phyloP scores from a whole-genome alignment of 1,140 invertebrate species.

The Drosophila hydei region DNA sequence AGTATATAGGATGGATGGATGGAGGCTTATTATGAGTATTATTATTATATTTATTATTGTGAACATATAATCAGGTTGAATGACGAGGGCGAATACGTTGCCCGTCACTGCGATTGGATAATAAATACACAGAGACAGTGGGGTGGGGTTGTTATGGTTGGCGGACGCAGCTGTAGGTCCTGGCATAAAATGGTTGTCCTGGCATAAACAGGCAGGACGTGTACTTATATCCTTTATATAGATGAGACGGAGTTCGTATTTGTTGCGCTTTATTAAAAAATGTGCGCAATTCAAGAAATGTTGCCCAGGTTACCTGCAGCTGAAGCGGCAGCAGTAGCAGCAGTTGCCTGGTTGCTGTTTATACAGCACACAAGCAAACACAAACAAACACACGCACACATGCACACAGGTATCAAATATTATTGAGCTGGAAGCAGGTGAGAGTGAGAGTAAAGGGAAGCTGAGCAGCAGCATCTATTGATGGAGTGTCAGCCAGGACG shows the following conservation, averaged over 20 bases:
- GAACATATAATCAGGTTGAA: constrained; percentile 72
- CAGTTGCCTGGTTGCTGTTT: constrained; percentile 31
- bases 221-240: constrained; percentile 42
- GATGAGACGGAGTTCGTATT: constrained; percentile 28
- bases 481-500: constrained; percentile 22
- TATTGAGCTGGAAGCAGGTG: constrained; percentile 55
- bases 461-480: constrained; percentile 45
- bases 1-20: neutral
- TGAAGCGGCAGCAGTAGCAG: constrained; percentile 1
- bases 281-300: constrained; percentile 73
- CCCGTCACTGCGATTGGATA: constrained; percentile 46
- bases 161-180: constrained; percentile 5
- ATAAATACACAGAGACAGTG: constrained; percentile 53
- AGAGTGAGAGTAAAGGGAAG: neutral
- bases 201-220: constrained; percentile 32
- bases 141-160: neutral
- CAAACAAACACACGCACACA: constrained; percentile 8
- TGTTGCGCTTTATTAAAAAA: constrained; percentile 76
- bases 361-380: constrained; percentile 29
- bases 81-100: constrained; percentile 50
- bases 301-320: constrained; percentile 41
- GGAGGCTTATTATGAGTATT: constrained; percentile 35
- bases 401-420: constrained; percentile 70
- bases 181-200: constrained; percentile 34
- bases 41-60: constrained; percentile 70